These are phyloP conservation scores for Liolophura sinensis DNA, from an alignment of 1,140 invertebrate genomes.

Conservation along the genomic window DNA sequence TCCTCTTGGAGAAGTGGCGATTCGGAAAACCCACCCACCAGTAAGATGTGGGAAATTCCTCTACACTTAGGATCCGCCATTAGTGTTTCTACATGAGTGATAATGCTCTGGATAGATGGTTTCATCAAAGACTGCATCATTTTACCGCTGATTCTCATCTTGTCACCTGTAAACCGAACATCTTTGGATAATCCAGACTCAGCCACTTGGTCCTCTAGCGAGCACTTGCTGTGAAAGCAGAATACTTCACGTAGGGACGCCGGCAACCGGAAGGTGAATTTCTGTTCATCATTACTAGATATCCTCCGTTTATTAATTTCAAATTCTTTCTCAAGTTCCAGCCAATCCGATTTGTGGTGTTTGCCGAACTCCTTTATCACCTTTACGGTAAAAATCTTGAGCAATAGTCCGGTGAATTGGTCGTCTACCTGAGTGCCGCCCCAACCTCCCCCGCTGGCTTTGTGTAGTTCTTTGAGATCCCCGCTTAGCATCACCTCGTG, in stretches of 20 bases:
- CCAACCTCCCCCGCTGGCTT: constrained; percentile 12
- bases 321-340: constrained; percentile 18
- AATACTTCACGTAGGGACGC: constrained; percentile 8
- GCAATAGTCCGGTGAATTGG: constrained; percentile 8
- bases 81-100: constrained; percentile 11
- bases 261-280: constrained; percentile 17
- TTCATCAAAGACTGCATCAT: constrained; percentile 13
- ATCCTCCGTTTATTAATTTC: constrained; percentile 20
- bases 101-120: constrained; percentile 11
- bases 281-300: constrained; percentile 1
- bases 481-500: constrained; percentile 8
- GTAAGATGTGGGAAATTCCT: constrained; percentile 5
- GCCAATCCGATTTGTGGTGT: constrained; percentile 8
- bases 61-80: constrained; percentile 5
- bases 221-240: constrained; percentile 5
- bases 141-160: constrained; percentile 9
- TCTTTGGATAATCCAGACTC: constrained; percentile 2
- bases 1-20: constrained; percentile 1
- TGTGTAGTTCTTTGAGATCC: constrained; percentile 13
- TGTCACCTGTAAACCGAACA: constrained; percentile 17
- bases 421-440: constrained; percentile 21
- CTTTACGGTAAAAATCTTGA: neutral
- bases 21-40: constrained; percentile 16
- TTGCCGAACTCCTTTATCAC: neutral
- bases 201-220: constrained; percentile 10